phyloP scores from a whole-genome alignment of 2,113 vertebrate species.

The Psettodes erumei region DNA sequence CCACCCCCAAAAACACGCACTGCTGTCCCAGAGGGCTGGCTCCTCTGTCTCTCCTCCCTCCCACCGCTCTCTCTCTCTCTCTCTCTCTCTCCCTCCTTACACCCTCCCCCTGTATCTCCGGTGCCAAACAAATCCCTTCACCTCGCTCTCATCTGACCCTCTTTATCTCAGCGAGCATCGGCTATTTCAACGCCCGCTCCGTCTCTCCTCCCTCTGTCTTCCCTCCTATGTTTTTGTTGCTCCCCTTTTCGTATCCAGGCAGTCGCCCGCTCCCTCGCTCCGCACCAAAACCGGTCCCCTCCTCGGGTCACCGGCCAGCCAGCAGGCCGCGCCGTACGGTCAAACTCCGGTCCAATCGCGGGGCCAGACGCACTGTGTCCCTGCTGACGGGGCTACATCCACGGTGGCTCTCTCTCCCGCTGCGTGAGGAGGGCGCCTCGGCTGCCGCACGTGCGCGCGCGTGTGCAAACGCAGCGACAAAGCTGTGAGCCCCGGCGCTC shows the following conservation, averaged over 20 bases:
- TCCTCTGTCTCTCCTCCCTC: constrained; percentile 68
- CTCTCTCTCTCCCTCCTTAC: constrained; percentile 26
- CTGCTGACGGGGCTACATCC: constrained; percentile 27
- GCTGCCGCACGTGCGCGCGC: constrained; percentile 40
- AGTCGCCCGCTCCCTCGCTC: constrained; percentile 13
- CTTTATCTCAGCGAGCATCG: constrained; percentile 9
- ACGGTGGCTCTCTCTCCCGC: background rate
- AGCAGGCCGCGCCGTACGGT: background rate
- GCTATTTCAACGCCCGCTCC: background rate
- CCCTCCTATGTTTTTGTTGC: constrained; percentile 22
- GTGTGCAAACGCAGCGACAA: constrained; percentile 54
- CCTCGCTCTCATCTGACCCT: constrained; percentile 36
- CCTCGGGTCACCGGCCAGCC: constrained; percentile 24
- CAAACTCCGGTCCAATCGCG: background rate
- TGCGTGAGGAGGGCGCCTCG: background rate
- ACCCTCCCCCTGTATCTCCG: constrained; percentile 33
- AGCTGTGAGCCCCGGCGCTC: constrained; percentile 58
- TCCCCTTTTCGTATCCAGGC: constrained; percentile 1
- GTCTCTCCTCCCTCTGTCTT: constrained; percentile 18
- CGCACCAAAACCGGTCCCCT: constrained; percentile 41
- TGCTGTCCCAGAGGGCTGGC: constrained; percentile 69
- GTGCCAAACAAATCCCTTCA: constrained; percentile 53
- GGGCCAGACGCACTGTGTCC: background rate
- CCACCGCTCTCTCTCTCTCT: constrained; percentile 44
- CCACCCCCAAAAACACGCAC: constrained; percentile 72